phyloP scores from a whole-genome alignment of 2,113 vertebrate genomes.

The Zapus hudsonius region DNA sequence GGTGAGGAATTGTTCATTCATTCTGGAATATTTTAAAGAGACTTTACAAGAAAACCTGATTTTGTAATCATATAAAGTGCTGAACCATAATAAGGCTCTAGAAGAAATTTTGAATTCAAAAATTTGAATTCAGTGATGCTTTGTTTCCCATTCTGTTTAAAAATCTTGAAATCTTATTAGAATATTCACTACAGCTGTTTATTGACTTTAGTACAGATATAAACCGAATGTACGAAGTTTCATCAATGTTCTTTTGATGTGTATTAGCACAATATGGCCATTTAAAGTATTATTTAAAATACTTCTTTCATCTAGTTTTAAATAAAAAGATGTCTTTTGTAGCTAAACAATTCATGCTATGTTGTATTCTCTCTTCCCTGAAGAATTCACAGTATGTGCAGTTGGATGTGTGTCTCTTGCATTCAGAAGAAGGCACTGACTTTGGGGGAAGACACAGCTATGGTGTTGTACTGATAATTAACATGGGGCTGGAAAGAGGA shows the following conservation, averaged over 20 bases:
- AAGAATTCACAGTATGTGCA: background rate
- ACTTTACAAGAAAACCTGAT: conserved; percentile 34
- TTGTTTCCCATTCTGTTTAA: background rate
- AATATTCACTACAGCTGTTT: background rate
- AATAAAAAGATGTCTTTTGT: background rate
- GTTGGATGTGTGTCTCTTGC: background rate
- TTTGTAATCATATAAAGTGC: conserved; percentile 17
- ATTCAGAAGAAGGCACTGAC: background rate
- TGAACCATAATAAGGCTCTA: background rate
- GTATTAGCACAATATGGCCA: background rate
- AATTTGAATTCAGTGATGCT: background rate
- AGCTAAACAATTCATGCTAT: background rate
- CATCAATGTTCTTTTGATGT: background rate
- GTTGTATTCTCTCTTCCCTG: conserved; percentile 1
- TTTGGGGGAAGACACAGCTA: background rate
- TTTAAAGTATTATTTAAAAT: background rate
- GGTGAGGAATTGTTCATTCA: conserved; percentile 68
- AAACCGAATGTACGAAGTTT: background rate
- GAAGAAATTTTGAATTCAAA: background rate
- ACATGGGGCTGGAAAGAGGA: background rate
- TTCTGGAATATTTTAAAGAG: conserved; percentile 57
- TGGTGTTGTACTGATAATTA: background rate
- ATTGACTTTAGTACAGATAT: background rate
- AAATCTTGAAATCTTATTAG: background rate
- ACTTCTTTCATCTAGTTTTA: background rate